phyloP scores from a whole-genome alignment of 2,888 invertebrate species.

The Macrosiphum euphorbiae region DNA sequence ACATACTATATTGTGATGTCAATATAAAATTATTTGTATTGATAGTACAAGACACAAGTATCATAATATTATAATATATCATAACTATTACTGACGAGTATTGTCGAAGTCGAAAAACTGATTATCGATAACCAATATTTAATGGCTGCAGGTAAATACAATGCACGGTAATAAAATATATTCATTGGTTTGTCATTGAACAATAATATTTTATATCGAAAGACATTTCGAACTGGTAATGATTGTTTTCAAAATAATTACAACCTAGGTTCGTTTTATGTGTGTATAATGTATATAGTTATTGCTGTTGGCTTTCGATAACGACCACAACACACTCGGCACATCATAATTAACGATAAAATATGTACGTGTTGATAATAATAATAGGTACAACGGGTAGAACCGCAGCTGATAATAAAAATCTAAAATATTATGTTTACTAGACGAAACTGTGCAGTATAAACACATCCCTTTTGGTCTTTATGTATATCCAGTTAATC shows the following conservation, averaged over 20 bases:
- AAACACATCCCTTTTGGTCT: background rate
- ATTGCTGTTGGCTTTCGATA: background rate
- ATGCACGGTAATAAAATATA: background rate
- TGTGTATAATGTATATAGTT: background rate
- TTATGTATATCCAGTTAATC: background rate
- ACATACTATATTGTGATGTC: background rate
- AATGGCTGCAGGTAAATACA: background rate
- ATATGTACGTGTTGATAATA: background rate
- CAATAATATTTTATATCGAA: background rate
- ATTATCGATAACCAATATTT: background rate
- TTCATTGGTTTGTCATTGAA: background rate
- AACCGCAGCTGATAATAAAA: background rate
- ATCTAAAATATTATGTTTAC: background rate
- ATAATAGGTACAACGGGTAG: background rate
- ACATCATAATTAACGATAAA: constrained; percentile 14
- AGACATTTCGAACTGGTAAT: background rate
- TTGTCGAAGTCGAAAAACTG: background rate
- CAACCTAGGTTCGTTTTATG: background rate
- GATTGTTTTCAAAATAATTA: background rate
- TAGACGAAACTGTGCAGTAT: background rate
- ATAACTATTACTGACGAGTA: background rate
- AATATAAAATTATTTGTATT: background rate
- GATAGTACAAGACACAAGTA: background rate
- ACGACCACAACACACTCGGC: constrained; percentile 32
- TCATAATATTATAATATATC: background rate